Conservation (phyloP, 2,888 invertebrate species). For the Acleris laterana region DNA sequence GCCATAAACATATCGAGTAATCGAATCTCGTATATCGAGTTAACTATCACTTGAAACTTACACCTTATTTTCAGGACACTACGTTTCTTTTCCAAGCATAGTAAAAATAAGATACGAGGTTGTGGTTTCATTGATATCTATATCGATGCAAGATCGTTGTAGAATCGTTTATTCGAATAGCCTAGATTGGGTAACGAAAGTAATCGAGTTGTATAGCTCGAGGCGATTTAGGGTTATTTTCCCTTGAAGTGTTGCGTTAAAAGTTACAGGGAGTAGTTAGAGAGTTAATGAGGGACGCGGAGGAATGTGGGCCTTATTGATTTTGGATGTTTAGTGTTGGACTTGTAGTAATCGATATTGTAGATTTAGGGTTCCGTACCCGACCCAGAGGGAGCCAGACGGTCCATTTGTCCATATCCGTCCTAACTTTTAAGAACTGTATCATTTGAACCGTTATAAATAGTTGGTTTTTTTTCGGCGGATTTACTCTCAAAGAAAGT, state of each 20-base stretch:
- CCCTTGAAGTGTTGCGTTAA: slow-evolving; percentile 34
- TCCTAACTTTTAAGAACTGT: too few species aligned
- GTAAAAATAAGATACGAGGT: slow-evolving; percentile 1
- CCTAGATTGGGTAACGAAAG: slow-evolving; percentile 14
- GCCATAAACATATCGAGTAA: slow-evolving; percentile 19
- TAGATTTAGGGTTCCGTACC: neutral
- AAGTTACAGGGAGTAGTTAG: slow-evolving; percentile 27
- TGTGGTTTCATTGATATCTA: neutral
- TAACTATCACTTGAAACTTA: neutral
- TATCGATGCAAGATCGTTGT: slow-evolving; percentile 24
- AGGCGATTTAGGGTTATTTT: slow-evolving; percentile 35
- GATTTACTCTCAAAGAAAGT: too few species aligned
- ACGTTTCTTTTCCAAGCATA: neutral
- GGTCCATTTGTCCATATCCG: too few species aligned
- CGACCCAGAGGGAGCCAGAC: too few species aligned
- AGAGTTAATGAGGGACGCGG: slow-evolving; percentile 17
- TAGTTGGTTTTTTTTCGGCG: too few species aligned
- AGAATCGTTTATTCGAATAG: slow-evolving; percentile 26
- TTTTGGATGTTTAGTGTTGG: slow-evolving; percentile 4
- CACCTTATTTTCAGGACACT: neutral
- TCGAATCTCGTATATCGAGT: neutral
- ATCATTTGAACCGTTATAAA: too few species aligned
- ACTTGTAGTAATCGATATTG: neutral
- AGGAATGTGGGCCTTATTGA: slow-evolving; percentile 14
- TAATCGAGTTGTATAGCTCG: slow-evolving; percentile 22